Evolutionary conservation across 2,113 vertebrate genomes (phyloP).

Genomic region (Oryctolagus cuniculus): mOryCun1.1 NC_091440.1:102371501-102372000

Average conservation of each 20-base stretch:
- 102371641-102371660: conserved; percentile 49
- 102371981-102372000: conserved; percentile 32
- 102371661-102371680: background rate
- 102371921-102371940: conserved; percentile 19
- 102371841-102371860: background rate
- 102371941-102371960: background rate
- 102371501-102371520: too few relatives aligned
- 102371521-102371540: too few relatives aligned
- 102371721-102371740: conserved; percentile 44
- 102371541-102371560: too few relatives aligned
- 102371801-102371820: background rate
- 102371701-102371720: conserved; percentile 24
- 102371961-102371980: background rate
- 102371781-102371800: conserved; percentile 11
- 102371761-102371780: conserved; percentile 28
- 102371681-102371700: background rate
- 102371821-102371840: background rate
- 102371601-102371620: conserved; percentile 13
- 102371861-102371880: background rate
- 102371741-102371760: conserved; percentile 46
- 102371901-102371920: background rate
- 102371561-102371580: background rate
- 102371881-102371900: background rate
- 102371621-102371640: background rate
- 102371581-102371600: conserved; percentile 13